Conservation (phyloP, 2,888 invertebrate genomes). For the Agriopis aurantiaria region DNA sequence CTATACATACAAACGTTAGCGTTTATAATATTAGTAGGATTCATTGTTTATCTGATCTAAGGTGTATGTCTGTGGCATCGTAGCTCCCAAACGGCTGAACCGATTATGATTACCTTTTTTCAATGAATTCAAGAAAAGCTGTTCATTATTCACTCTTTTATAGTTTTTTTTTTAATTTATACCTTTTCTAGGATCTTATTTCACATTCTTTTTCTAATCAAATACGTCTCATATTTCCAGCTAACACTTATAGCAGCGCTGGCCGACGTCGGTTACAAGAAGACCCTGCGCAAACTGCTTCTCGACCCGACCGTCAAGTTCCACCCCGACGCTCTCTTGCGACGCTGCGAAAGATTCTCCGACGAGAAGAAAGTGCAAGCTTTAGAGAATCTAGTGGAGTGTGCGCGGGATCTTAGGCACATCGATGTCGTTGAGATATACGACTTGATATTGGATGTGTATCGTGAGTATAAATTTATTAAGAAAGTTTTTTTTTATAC, state of each 20-base stretch:
- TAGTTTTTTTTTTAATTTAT: no score
- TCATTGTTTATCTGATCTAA: no score
- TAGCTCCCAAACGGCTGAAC: no score
- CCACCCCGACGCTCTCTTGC: slow-evolving; percentile 81
- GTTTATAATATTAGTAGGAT: no score
- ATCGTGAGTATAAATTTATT: slow-evolving; percentile 71
- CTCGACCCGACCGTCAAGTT: slow-evolving; percentile 83
- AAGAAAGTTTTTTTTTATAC: no score
- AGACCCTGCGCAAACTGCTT: slow-evolving; percentile 79
- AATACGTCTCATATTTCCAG: slow-evolving; percentile 54
- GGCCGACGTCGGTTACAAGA: slow-evolving; percentile 84
- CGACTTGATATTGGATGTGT: slow-evolving; percentile 79
- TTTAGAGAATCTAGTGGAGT: slow-evolving; percentile 68
- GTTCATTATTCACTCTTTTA: no score
- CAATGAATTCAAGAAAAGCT: no score
- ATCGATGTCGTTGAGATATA: slow-evolving; percentile 75
- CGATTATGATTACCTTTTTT: no score
- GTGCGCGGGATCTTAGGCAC: slow-evolving; percentile 64
- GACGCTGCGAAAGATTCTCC: slow-evolving; percentile 82
- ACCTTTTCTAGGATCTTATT: no score
- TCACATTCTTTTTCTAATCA: neutral
- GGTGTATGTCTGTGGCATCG: no score
- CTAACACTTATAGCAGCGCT: slow-evolving; percentile 81
- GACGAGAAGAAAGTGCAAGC: slow-evolving; percentile 70
- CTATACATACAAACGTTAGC: no score